Base-by-base conservation (phyloP, 2,113 vertebrate species). In the Paracyprichromis sp. region DNA sequence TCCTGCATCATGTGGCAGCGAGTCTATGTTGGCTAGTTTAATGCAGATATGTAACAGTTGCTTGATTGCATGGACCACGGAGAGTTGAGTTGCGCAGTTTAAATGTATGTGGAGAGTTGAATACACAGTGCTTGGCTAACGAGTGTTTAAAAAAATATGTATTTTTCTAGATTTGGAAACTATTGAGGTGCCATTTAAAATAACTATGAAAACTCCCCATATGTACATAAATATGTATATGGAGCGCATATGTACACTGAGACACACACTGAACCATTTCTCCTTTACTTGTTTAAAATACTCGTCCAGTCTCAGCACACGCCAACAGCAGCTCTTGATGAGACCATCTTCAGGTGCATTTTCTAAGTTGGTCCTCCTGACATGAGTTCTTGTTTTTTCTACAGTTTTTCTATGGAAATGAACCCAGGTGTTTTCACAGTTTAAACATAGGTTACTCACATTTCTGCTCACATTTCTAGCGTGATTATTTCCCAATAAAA, bases 91-190 rank as follows among this genome's bases (percentile, higher is more conserved):
- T 45, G 14, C 85, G 54, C 43, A 19, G 86, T 86, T 92, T 83
- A 59, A 59, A 83, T 85, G 83, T 80, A 86, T 86, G 45, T 50
- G 24, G 85, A 87, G 85, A 47, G 88, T 89, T 91, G 17, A 83
- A 82, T 85, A 80, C n/a, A 45, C 29, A 31, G 57, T 57, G 63
- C n/a, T 92, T 87, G 63, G 83, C 79, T 61, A 79, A 57, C 56
- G 52, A 82, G 83, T 61, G 59, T 91, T 82, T 63, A 79, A 85
- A 86, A 92, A 92, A 91, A 86, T 4, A 71, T 87, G 88, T 95
- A 95, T 95, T 94, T 94, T 94, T 95, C 52, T 94, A 95, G 61
- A 80, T 90, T 92, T 88, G 80, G 59, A 86, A 91, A 86, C 45
- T 80, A 40, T 85, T 88, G 79, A 86, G 84, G 92, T 94, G 92